Conservation (phyloP, 2,113 vertebrate genomes). For the Erinaceus europaeus region DNA sequence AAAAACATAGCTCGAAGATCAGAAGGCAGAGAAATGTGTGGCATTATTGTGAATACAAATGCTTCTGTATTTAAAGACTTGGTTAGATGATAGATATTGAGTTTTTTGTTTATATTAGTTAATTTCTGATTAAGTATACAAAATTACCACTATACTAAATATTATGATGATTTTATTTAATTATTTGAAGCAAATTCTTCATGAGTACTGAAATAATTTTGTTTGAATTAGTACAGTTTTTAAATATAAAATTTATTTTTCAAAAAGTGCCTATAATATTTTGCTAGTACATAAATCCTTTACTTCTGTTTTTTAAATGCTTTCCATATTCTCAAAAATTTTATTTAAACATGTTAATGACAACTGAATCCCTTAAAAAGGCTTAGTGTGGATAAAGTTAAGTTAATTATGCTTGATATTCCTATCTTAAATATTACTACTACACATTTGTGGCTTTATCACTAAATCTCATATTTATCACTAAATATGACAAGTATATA, state of each 20-base stretch:
- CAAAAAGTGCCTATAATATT: too few relatives aligned
- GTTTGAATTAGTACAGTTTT: too few relatives aligned
- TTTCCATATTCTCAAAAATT: not conserved
- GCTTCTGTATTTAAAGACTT: slow-evolving; percentile 22
- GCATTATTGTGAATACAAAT: slow-evolving; percentile 30
- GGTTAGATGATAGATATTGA: not conserved
- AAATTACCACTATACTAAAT: not conserved
- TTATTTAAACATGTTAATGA: not conserved
- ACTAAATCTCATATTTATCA: not conserved
- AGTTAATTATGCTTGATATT: not conserved
- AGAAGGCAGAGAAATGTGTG: not conserved
- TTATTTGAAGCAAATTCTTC: not conserved
- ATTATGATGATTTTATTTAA: not conserved
- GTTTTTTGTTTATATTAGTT: slow-evolving; percentile 1
- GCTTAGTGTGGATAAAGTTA: not conserved
- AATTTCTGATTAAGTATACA: not conserved
- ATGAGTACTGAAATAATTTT: not conserved
- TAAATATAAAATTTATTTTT: too few relatives aligned
- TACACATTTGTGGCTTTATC: not conserved
- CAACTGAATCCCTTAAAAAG: not conserved
- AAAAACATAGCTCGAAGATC: slow-evolving; percentile 44
- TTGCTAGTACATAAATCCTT: not conserved
- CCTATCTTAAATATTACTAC: not conserved
- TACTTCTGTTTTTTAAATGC: too few relatives aligned
- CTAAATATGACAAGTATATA: too few relatives aligned